These are phyloP conservation scores for Macquaria ambigua DNA, from an alignment of 2,113 vertebrate species.

Conservation along the genomic window DNA sequence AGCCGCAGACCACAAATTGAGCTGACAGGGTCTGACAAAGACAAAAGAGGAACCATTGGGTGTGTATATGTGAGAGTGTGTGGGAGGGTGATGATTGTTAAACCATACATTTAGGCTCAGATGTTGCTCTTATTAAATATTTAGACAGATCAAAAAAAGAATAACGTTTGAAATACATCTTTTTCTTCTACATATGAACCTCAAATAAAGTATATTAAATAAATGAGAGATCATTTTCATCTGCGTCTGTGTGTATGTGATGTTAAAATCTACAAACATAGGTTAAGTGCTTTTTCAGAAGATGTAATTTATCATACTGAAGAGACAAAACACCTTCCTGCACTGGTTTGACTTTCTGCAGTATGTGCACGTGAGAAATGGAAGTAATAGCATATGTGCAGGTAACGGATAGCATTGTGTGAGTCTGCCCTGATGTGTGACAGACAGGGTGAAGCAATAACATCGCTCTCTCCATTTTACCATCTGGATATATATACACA, in stretches of 20 bases:
- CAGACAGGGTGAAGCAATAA: constrained; percentile 71
- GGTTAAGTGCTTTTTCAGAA: constrained; percentile 31
- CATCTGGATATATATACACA: constrained; percentile 64
- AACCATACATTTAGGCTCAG: constrained; percentile 63
- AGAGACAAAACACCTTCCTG: constrained; percentile 55
- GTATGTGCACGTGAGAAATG: constrained; percentile 31
- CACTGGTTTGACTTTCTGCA: constrained; percentile 17
- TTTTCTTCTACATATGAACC: constrained; percentile 4
- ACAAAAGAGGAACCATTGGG: constrained; percentile 60
- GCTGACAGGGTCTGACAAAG: constrained; percentile 85
- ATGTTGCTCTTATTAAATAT: constrained; percentile 54
- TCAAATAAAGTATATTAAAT: constrained; percentile 35
- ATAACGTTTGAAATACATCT: constrained; percentile 30
- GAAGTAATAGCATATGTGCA: constrained; percentile 54
- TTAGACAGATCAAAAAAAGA: constrained; percentile 59
- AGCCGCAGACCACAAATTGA: constrained; percentile 91
- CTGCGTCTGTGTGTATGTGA: constrained; percentile 2
- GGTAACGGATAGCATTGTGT: constrained; percentile 59
- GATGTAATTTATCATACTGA: constrained; percentile 9
- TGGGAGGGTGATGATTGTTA: constrained; percentile 53
- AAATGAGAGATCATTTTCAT: constrained; percentile 54
- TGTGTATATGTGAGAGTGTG: constrained; percentile 37
- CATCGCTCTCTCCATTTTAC: constrained; percentile 55
- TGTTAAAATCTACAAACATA: constrained; percentile 10
- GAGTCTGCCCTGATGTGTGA: constrained; percentile 56